phyloP scores from a whole-genome alignment of 2,888 invertebrate species.

The Hartigia nigra region DNA sequence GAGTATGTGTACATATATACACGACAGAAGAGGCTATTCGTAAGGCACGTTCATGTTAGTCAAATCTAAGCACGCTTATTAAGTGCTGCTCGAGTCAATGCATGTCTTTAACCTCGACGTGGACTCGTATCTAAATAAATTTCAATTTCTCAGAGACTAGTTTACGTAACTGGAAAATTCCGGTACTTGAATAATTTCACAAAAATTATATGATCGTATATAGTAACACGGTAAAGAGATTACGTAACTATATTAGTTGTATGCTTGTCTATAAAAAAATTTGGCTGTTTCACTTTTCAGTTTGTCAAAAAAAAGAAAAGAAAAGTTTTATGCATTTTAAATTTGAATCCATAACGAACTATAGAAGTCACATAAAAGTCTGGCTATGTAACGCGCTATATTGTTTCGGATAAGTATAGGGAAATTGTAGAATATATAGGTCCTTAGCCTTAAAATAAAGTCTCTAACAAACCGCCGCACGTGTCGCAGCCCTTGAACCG shows the following conservation, averaged over 20 bases:
- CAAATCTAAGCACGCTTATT: neutral
- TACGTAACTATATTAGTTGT: neutral
- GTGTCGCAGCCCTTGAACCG: conserved; percentile 21
- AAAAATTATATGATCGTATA: neutral
- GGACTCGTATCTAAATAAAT: neutral
- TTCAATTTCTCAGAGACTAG: neutral
- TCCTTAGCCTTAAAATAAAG: conserved; percentile 18
- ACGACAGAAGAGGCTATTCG: neutral
- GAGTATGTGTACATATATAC: neutral
- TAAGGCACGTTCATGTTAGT: neutral
- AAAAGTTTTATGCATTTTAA: neutral
- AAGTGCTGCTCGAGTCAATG: neutral
- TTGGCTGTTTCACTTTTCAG: neutral
- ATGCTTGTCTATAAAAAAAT: neutral
- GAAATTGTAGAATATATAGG: neutral
- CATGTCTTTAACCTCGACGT: neutral
- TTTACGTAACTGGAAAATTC: neutral
- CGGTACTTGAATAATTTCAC: neutral
- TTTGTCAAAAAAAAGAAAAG: neutral
- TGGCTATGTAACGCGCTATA: neutral
- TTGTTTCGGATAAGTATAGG: neutral
- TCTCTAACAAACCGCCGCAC: conserved; percentile 24
- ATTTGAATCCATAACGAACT: neutral
- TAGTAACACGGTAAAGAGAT: neutral
- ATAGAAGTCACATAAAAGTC: neutral